Percentiles rank a stretch among this genome's conserved stretches.
Evolutionary conservation across 2,113 vertebrate species (phyloP).

Genomic region (Cheirogaleus medius): DNA sequence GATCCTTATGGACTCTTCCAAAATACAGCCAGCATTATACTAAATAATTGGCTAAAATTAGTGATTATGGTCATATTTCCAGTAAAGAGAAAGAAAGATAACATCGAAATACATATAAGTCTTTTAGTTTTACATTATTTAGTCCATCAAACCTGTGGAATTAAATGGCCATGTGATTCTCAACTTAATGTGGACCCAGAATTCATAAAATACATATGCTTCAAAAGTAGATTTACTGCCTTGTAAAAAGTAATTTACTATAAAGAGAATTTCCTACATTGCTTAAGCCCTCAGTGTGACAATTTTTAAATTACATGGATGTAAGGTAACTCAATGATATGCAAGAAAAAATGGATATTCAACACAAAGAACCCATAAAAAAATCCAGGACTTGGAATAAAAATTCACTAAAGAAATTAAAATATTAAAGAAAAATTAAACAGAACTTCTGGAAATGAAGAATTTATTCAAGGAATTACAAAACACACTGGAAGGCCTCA

Average conservation of each 20-base stretch:
- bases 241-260: not conserved
- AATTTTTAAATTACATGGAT: not conserved
- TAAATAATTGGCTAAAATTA: not conserved
- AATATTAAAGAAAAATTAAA: too few species aligned
- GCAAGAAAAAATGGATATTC: too few species aligned
- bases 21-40: not conserved
- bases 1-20: rapidly evolving
- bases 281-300: not conserved
- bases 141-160: not conserved
- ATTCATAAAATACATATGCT: not conserved
- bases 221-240: not conserved
- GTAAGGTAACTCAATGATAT: too few species aligned
- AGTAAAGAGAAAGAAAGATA: too few species aligned
- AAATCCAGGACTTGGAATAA: too few species aligned
- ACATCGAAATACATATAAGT: not conserved
- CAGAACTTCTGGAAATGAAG: too few species aligned
- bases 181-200: not conserved
- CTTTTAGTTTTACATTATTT: not conserved
- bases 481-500: too few species aligned
- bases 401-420: too few species aligned
- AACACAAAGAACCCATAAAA: too few species aligned
- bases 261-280: not conserved
- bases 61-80: not conserved
- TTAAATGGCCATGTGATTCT: not conserved
- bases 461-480: too few species aligned